Base-by-base conservation (phyloP, 2,797 vertebrate species). In the Tokudaia muenninki region DNA sequence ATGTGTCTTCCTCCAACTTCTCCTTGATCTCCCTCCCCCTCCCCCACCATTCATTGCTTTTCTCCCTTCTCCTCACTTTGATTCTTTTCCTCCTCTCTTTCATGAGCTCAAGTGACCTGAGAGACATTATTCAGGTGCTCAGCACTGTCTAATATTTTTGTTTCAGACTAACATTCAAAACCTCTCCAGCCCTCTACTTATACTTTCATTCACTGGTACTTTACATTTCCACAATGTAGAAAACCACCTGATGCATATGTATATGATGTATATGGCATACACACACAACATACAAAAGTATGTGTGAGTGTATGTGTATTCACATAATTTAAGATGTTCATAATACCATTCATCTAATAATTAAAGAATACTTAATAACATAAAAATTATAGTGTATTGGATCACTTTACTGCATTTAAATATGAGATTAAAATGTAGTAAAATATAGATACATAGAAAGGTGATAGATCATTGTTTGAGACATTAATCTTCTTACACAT, bases 401-500 rank as follows among this genome's bases (percentile, higher is more conserved):
- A 77, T 29, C 11, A 3, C 11, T 41, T 41, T 12, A 29, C 24
- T 77, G 24, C 24, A 26, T 47, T 77, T 77, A 14, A 29, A 24
- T 41, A 75, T 24, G 22, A 75, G 21, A 41, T 75, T 75, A 41
- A 75, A 75, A 29, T 1, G 41, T 24, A 41, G 4, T 41, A 37
- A 17, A 22, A 37, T 72, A 24, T 74, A 74, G 3, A 74, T 74
- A 74, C 3, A 24, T 41, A 74, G n/a, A 21, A 0, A 72, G 34
- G 14, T 26, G 22, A 44, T 44, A 75, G 74, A 75, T 77, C 24
- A 44, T 96, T 83, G 96, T 96, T 96, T 97, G 86, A 96, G 97
- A 98, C 93, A 97, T 87, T 95, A 4, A n/a, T 80, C 47, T 6
- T 50, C 94, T 97, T 87, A 89, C 91, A 29, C 87, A 47, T 90